Conservation (phyloP, 2,888 invertebrate species). For the Plebejus argus region DNA sequence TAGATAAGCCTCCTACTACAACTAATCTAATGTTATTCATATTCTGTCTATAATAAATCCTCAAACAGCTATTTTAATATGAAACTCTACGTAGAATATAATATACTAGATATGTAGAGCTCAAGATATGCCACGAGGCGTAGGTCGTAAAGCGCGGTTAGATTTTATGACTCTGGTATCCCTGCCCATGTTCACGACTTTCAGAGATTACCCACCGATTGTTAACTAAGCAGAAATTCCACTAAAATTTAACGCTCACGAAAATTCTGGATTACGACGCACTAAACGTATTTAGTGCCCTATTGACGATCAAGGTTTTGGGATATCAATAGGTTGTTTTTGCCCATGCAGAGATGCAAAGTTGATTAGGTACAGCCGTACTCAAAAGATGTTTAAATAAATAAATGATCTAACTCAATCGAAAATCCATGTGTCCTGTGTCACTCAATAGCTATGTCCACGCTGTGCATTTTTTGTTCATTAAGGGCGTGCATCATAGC, state of each 20-base stretch:
- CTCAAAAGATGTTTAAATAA: background rate
- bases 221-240: slow-evolving; percentile 61
- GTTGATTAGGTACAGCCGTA: background rate
- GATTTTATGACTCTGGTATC: slow-evolving; percentile 55
- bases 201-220: slow-evolving; percentile 49
- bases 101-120: background rate
- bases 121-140: slow-evolving; percentile 29
- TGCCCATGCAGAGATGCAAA: background rate
- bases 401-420: background rate
- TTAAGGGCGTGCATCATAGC: too few relatives aligned
- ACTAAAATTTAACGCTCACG: slow-evolving; percentile 51
- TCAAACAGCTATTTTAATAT: background rate
- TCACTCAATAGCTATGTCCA: background rate
- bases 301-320: slow-evolving; percentile 32
- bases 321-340: background rate
- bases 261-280: slow-evolving; percentile 27
- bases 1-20: too few relatives aligned
- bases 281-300: slow-evolving; percentile 31
- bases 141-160: slow-evolving; percentile 61
- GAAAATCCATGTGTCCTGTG: background rate
- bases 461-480: too few relatives aligned
- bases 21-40: too few relatives aligned
- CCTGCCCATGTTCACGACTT: slow-evolving; percentile 51
- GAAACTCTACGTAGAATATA: background rate
- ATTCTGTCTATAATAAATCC: background rate